A percentile compares a stretch with the other conserved stretches of the same genome.
phyloP scores from a whole-genome alignment of 2,888 invertebrate genomes.

The Aromia moschata region DNA sequence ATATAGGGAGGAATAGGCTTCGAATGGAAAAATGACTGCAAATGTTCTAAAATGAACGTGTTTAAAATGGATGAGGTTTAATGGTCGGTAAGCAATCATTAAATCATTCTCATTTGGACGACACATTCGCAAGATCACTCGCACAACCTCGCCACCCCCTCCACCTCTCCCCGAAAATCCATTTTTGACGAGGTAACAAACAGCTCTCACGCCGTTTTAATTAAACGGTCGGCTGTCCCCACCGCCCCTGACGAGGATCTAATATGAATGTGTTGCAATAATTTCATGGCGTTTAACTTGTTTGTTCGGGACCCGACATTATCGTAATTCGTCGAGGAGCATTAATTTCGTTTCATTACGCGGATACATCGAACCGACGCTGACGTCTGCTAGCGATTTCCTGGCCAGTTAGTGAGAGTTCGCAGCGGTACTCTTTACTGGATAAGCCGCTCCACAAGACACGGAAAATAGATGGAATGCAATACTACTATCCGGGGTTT shows the following conservation, averaged over 20 bases:
- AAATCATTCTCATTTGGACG: too few relatives aligned
- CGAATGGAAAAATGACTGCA: too few relatives aligned
- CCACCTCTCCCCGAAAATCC: not conserved
- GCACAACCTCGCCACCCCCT: too few relatives aligned
- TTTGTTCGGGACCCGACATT: constrained; percentile 30
- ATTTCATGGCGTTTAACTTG: constrained; percentile 37
- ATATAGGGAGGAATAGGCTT: too few relatives aligned
- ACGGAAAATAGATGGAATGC: too few relatives aligned
- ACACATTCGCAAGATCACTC: too few relatives aligned
- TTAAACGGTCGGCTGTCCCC: constrained; percentile 18
- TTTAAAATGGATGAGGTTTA: too few relatives aligned
- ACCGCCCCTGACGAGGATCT: constrained; percentile 14
- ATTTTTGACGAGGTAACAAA: not conserved
- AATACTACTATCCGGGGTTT: too few relatives aligned
- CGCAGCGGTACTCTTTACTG: too few relatives aligned
- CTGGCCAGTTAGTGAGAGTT: constrained; percentile 6
- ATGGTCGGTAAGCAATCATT: too few relatives aligned
- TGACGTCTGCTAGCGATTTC: constrained; percentile 26
- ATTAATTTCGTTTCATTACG: constrained; percentile 44
- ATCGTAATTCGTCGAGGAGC: constrained; percentile 35
- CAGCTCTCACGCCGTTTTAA: constrained; percentile 10
- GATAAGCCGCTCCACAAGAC: too few relatives aligned
- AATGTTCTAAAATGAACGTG: too few relatives aligned
- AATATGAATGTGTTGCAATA: constrained; percentile 36
- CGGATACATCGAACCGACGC: constrained; percentile 32